Conservation (phyloP, 1,140 invertebrate genomes). For the Pissodes strobi region DNA sequence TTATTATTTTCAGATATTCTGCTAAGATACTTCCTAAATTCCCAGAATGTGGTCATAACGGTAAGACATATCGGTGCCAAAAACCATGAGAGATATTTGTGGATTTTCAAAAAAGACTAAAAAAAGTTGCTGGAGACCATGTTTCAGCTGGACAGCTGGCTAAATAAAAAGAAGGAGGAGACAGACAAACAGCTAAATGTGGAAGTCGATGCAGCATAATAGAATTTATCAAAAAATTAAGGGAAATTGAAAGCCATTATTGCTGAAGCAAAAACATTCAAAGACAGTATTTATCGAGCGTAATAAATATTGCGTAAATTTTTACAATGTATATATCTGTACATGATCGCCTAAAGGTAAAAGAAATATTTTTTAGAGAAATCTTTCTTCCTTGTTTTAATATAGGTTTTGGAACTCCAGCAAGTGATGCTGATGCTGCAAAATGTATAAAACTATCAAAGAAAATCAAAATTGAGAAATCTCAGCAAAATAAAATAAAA, state of each 20-base stretch:
- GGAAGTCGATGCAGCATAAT: neutral
- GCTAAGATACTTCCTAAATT: too few relatives aligned
- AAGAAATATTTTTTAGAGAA: too few relatives aligned
- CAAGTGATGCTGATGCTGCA: constrained; percentile 1
- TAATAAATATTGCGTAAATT: neutral
- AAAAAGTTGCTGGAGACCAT: neutral
- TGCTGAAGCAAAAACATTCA: too few relatives aligned
- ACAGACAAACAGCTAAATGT: too few relatives aligned
- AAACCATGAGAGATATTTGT: neutral
- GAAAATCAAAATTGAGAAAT: constrained; percentile 4
- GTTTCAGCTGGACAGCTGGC: neutral
- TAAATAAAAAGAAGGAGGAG: neutral
- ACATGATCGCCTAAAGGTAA: too few relatives aligned
- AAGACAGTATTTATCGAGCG: neutral
- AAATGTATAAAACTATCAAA: neutral
- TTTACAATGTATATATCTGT: neutral
- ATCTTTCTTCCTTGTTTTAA: constrained; percentile 1
- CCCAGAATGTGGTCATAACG: too few relatives aligned
- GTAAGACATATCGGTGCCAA: too few relatives aligned
- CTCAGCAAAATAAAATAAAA: neutral
- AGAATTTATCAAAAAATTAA: neutral
- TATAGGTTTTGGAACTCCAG: constrained; percentile 1
- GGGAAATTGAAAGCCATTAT: too few relatives aligned
- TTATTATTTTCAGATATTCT: neutral
- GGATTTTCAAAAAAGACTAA: neutral